Evolutionary conservation across 2,113 vertebrate genomes (phyloP).

Genomic region (Mormyrus iriodes): DNA sequence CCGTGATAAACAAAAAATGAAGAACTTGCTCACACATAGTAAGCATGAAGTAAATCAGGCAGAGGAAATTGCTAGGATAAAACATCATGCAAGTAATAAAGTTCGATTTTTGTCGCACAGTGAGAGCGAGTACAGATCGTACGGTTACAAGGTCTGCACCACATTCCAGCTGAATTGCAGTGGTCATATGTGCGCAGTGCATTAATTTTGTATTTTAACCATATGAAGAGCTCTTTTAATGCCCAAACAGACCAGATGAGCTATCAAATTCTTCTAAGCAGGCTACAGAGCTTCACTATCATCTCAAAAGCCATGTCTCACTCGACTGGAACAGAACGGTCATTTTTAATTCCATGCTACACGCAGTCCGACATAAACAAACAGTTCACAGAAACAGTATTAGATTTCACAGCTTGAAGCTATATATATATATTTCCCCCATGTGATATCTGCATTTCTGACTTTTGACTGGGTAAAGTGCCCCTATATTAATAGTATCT

Average conservation of each 20-base stretch:
- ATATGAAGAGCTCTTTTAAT: background rate
- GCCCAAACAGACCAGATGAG: background rate
- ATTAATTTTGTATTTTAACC: background rate
- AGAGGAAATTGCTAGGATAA: background rate
- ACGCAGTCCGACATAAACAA: background rate
- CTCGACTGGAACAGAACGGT: background rate
- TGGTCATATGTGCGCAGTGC: background rate
- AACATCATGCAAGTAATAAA: background rate
- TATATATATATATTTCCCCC: background rate
- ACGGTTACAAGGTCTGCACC: background rate
- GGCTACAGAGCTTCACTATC: background rate
- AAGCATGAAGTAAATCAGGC: background rate
- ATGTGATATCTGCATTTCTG: background rate
- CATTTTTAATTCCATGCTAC: background rate
- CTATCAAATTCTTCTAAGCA: background rate
- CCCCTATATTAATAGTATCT: background rate
- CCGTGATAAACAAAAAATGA: background rate
- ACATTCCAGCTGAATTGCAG: background rate
- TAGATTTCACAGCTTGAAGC: background rate
- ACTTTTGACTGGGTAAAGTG: background rate
- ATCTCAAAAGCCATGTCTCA: background rate
- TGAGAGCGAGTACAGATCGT: background rate
- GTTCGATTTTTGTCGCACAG: background rate
- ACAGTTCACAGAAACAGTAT: background rate
- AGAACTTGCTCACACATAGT: background rate